Evolutionary conservation across 1,140 invertebrate genomes (phyloP).

Genomic region (Lerema accius): DNA sequence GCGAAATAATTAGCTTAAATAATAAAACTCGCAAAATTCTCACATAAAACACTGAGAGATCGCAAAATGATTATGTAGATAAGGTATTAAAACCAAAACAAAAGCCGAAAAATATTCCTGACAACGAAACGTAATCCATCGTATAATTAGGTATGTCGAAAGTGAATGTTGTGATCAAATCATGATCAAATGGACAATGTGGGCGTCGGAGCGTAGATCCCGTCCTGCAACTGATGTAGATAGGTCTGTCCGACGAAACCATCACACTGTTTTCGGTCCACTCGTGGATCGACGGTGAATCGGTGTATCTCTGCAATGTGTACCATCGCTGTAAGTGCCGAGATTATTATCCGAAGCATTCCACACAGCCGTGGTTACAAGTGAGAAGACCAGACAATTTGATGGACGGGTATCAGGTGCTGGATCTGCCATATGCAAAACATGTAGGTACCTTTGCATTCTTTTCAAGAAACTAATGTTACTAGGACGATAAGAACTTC

Average conservation of each 20-base stretch:
- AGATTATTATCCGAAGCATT: constrained; percentile 16
- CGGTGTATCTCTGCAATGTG: background rate
- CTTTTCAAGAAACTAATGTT: constrained; percentile 10
- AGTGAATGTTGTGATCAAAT: constrained; percentile 57
- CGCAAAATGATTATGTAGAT: background rate
- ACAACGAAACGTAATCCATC: constrained; percentile 22
- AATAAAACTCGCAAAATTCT: too few relatives aligned
- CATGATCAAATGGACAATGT: constrained; percentile 55
- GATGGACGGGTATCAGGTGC: constrained; percentile 70
- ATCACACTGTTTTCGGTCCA: constrained; percentile 6
- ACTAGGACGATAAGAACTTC: too few relatives aligned
- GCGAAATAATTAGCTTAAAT: too few relatives aligned
- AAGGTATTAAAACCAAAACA: constrained; percentile 1
- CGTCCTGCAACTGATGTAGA: constrained; percentile 33
- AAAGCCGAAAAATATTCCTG: constrained; percentile 16
- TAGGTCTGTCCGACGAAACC: background rate
- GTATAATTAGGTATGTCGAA: constrained; percentile 45
- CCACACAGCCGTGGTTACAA: constrained; percentile 31
- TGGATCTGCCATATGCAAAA: constrained; percentile 23
- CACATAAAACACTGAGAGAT: too few relatives aligned
- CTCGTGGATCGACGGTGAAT: constrained; percentile 4
- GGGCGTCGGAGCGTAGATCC: constrained; percentile 69
- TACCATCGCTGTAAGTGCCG: constrained; percentile 13
- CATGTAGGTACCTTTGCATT: constrained; percentile 25
- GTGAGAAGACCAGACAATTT: constrained; percentile 41